Conservation (phyloP, 1,140 invertebrate genomes). For the Nasonia longicornis region DNA sequence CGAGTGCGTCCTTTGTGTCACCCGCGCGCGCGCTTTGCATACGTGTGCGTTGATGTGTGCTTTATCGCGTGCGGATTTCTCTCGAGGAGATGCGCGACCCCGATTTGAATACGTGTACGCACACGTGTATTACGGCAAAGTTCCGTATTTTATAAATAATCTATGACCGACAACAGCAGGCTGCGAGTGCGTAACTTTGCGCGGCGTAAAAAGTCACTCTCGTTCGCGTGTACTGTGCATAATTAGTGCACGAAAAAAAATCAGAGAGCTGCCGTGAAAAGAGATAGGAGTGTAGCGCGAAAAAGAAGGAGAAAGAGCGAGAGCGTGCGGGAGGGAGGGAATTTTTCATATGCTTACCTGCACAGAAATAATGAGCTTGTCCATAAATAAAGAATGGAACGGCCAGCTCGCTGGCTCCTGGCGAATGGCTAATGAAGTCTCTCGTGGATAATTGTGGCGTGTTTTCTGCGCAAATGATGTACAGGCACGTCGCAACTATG, state of each 20-base stretch:
- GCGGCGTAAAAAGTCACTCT: too few species aligned
- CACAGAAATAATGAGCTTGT: slow-evolving; percentile 69
- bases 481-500: background rate
- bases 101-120: too few species aligned
- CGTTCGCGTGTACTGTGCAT: too few species aligned
- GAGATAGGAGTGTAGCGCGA: background rate
- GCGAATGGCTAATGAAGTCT: slow-evolving; percentile 67
- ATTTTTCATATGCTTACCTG: slow-evolving; percentile 69
- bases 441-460: slow-evolving; percentile 64
- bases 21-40: slow-evolving; percentile 1
- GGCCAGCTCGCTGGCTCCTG: slow-evolving; percentile 53
- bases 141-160: too few species aligned
- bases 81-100: too few species aligned
- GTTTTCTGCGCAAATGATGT: background rate
- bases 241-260: background rate
- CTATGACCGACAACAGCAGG: too few species aligned
- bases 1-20: slow-evolving; percentile 43
- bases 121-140: too few species aligned
- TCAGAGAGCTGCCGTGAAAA: background rate
- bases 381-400: slow-evolving; percentile 68
- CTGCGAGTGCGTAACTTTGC: too few species aligned
- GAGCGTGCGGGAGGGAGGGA: slow-evolving; percentile 50
- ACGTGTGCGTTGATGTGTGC: background rate
- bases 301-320: slow-evolving; percentile 22
- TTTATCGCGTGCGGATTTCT: too few species aligned